Evolutionary conservation across 2,113 vertebrate species (phyloP).

Genomic region (Sander lucioperca): DNA sequence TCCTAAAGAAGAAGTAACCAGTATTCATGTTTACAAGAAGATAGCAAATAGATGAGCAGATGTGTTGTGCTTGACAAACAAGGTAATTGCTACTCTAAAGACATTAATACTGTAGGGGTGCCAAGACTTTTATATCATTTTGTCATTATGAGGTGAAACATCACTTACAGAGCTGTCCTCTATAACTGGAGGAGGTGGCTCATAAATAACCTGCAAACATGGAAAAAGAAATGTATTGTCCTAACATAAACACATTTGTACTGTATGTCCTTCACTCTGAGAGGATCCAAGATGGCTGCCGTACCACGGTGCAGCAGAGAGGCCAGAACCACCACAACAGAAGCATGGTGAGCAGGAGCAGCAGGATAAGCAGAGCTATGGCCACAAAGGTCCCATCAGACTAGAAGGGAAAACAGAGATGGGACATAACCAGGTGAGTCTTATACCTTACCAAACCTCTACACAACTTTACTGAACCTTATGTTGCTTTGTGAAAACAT

Average conservation of each 20-base stretch:
- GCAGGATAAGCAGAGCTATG: constrained; percentile 92
- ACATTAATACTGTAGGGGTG: not conserved
- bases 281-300: constrained; percentile 54
- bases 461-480: not conserved
- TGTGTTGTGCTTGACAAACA: not conserved
- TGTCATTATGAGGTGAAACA: not conserved
- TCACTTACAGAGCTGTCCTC: constrained; percentile 81
- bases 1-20: constrained; percentile 67
- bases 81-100: not conserved
- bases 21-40: not conserved
- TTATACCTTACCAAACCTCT: not conserved
- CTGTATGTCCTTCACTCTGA: not conserved
- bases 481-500: not conserved
- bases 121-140: not conserved
- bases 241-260: not conserved
- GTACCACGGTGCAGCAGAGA: constrained; percentile 98
- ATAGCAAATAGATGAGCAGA: not conserved
- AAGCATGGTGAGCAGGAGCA: constrained; percentile 90
- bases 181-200: constrained; percentile 78
- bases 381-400: constrained; percentile 95
- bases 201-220: constrained; percentile 81
- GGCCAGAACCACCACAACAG: constrained; percentile 99
- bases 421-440: not conserved
- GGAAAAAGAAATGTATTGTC: not conserved
- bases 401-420: constrained; percentile 72